Percentiles rank a stretch among this genome's conserved stretches.
Conservation (phyloP, 2,888 invertebrate genomes). For the Phengaris alcon region DNA sequence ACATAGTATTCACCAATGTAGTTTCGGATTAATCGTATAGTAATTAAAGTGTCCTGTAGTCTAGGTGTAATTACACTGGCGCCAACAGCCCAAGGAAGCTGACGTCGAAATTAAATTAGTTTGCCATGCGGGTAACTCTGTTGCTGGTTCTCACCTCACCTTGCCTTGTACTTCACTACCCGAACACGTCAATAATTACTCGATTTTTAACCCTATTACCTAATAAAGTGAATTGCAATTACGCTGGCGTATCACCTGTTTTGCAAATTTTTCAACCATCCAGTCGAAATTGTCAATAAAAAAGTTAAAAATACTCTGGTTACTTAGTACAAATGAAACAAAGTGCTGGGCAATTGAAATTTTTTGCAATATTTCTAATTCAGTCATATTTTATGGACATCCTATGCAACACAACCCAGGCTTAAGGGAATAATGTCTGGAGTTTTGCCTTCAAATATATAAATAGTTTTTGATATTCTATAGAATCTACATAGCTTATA, state of each 20-base stretch:
- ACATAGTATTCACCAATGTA: neutral
- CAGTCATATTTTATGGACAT: no score
- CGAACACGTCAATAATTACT: neutral
- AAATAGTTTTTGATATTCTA: no score
- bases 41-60: neutral
- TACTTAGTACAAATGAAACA: neutral
- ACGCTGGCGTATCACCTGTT: neutral
- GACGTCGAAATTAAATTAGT: slow-evolving; percentile 11
- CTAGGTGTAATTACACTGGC: neutral
- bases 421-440: no score
- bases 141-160: neutral
- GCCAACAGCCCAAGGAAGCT: neutral
- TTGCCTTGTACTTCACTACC: neutral
- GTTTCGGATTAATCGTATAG: neutral
- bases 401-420: no score
- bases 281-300: neutral
- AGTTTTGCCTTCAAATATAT: no score
- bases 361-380: no score
- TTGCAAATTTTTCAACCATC: neutral
- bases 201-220: neutral
- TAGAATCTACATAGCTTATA: no score
- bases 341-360: neutral
- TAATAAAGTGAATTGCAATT: neutral
- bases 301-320: neutral
- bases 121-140: neutral